phyloP scores from a whole-genome alignment of 2,888 invertebrate genomes.

The Mythimna loreyi region DNA sequence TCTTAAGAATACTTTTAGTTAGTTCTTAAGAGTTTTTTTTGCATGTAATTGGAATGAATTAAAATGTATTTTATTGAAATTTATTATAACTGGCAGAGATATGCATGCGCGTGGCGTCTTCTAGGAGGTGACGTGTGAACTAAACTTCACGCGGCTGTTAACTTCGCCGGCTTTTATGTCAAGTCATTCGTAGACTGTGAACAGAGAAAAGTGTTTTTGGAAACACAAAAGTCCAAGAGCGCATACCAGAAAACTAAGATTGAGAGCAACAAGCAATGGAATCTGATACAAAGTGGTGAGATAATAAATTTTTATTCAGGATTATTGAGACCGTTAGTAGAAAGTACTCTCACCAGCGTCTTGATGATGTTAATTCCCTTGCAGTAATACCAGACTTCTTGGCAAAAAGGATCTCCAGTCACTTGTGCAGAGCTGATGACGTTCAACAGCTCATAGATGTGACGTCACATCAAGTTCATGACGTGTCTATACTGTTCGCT shows the following conservation, averaged over 20 bases:
- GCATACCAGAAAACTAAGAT: slow-evolving; percentile 96
- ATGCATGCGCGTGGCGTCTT: slow-evolving; percentile 91
- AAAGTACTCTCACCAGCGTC: background rate
- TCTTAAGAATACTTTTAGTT: too few relatives aligned
- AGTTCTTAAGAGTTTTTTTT: too few relatives aligned
- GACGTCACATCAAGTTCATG: slow-evolving; percentile 97
- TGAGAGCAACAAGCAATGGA: slow-evolving; percentile 97
- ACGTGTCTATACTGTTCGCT: slow-evolving; percentile 98
- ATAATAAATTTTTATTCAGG: too few relatives aligned
- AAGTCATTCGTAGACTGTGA: slow-evolving; percentile 98
- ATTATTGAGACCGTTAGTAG: too few relatives aligned
- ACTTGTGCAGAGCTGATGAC: slow-evolving; percentile 94
- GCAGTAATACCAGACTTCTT: slow-evolving; percentile 98
- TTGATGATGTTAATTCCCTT: slow-evolving; percentile 50
- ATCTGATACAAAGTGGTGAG: slow-evolving; percentile 95
- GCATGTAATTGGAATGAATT: too few relatives aligned
- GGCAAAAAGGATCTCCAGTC: slow-evolving; percentile 97
- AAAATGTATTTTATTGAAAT: background rate
- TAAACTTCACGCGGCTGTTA: slow-evolving; percentile 96
- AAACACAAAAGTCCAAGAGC: slow-evolving; percentile 97
- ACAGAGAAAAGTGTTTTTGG: slow-evolving; percentile 97
- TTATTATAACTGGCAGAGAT: slow-evolving; percentile 75
- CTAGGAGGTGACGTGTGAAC: slow-evolving; percentile 94
- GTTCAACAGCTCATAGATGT: slow-evolving; percentile 94
- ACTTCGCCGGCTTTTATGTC: slow-evolving; percentile 98